Percentiles rank a stretch among this genome's conserved stretches.
phyloP scores from a whole-genome alignment of 2,888 invertebrate genomes.

The Meta bourneti region DNA sequence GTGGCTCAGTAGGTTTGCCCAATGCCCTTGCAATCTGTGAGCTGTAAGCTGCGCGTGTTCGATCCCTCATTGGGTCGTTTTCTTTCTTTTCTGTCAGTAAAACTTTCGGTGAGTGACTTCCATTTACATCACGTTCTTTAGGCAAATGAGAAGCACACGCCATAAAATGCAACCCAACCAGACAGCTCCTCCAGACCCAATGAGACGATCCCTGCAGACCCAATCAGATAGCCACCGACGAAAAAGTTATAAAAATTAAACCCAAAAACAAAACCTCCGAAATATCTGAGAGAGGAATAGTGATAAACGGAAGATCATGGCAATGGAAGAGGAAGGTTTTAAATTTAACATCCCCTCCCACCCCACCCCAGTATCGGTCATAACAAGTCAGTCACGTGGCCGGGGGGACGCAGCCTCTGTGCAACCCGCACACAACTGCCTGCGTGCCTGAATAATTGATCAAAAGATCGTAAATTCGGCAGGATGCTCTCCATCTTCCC shows the following conservation, averaged over 20 bases:
- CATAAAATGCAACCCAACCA: background rate
- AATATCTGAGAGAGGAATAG: background rate
- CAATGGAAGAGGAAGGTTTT: background rate
- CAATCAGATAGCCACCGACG: background rate
- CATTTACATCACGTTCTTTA: background rate
- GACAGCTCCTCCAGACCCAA: background rate
- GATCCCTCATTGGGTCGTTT: background rate
- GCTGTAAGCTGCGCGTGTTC: no score
- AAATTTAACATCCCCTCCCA: background rate
- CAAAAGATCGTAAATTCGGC: slow-evolving; percentile 75
- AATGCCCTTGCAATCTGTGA: no score
- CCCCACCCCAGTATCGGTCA: slow-evolving; percentile 13
- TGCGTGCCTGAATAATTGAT: slow-evolving; percentile 74
- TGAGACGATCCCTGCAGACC: background rate
- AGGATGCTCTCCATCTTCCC: slow-evolving; percentile 21
- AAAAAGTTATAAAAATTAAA: background rate
- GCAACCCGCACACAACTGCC: slow-evolving; percentile 33
- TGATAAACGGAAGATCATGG: background rate
- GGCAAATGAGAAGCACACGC: background rate
- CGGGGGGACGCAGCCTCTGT: background rate
- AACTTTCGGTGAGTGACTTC: background rate
- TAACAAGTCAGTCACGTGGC: slow-evolving; percentile 58
- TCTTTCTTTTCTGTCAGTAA: background rate
- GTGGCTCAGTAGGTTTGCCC: no score
- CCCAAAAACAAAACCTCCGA: background rate